A percentile compares a stretch with the other conserved stretches of the same genome.
Evolutionary conservation across 2,888 invertebrate species (phyloP).

Genomic region (Lycaena phlaeas): DNA sequence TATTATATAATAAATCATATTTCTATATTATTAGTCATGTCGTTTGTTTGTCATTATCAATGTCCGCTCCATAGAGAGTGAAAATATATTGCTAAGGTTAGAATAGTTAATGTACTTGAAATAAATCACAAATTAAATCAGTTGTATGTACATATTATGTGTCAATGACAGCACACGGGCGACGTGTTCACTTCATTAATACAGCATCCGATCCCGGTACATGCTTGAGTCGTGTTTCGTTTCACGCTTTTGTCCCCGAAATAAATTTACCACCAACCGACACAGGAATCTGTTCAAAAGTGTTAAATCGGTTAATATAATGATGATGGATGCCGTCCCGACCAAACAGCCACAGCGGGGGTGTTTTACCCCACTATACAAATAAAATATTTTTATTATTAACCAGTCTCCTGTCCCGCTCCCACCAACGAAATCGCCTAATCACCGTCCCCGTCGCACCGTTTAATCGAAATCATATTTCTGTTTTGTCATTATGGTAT

Average conservation of each 20-base stretch:
- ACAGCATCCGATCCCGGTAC: not conserved
- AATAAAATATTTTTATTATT: slow-evolving; percentile 73
- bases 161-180: not conserved
- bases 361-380: slow-evolving; percentile 71
- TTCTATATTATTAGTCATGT: not conserved
- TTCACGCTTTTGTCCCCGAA: slow-evolving; percentile 33
- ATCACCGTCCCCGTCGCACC: slow-evolving; percentile 44
- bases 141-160: not conserved
- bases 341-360: slow-evolving; percentile 71
- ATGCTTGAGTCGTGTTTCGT: slow-evolving; percentile 18
- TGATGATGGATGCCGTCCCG: slow-evolving; percentile 69
- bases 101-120: not conserved
- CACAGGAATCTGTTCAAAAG: slow-evolving; percentile 67
- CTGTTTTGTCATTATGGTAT: slow-evolving; percentile 73
- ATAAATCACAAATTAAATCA: slow-evolving; percentile 7
- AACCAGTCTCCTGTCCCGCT: slow-evolving; percentile 52
- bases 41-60: not conserved
- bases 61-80: not conserved
- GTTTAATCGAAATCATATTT: slow-evolving; percentile 73
- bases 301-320: slow-evolving; percentile 73
- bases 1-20: no score
- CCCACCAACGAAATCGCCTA: slow-evolving; percentile 36
- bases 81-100: slow-evolving; percentile 5
- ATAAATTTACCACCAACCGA: slow-evolving; percentile 44
- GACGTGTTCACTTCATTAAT: not conserved